These are phyloP conservation scores for Eristalis pertinax DNA, from an alignment of 2,888 invertebrate species.

Conservation along the genomic window DNA sequence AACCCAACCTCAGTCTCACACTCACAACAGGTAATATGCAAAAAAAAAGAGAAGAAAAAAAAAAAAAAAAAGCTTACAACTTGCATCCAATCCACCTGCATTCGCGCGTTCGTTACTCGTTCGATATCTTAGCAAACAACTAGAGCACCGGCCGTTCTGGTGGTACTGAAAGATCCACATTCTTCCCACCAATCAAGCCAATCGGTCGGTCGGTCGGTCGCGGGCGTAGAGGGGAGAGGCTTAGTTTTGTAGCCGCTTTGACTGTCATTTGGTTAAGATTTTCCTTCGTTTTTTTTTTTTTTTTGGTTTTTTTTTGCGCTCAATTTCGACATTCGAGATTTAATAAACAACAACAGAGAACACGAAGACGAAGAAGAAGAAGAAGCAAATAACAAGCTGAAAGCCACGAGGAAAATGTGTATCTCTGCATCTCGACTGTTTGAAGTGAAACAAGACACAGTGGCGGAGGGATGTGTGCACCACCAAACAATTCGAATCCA, in stretches of 20 bases:
- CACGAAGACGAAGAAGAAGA: background rate
- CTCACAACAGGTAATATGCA: background rate
- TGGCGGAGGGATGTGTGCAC: background rate
- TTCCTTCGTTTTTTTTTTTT: background rate
- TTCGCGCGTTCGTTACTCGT: background rate
- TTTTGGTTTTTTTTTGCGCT: background rate
- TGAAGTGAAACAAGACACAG: too few species aligned
- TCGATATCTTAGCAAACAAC: background rate
- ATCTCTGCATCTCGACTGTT: background rate
- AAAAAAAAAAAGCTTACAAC: background rate
- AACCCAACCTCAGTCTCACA: background rate
- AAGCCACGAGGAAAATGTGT: background rate
- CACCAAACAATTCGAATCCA: too few species aligned
- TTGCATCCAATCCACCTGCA: background rate
- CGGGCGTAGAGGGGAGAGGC: background rate
- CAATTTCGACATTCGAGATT: background rate
- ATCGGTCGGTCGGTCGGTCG: background rate
- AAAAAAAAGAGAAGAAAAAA: background rate
- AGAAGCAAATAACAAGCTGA: background rate
- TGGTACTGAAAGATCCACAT: background rate
- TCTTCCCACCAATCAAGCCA: background rate
- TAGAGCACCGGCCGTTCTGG: background rate
- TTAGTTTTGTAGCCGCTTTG: background rate
- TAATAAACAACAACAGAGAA: background rate
- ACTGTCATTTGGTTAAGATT: background rate